Conservation (phyloP, 1,140 invertebrate species). For the Saccostrea echinata region DNA sequence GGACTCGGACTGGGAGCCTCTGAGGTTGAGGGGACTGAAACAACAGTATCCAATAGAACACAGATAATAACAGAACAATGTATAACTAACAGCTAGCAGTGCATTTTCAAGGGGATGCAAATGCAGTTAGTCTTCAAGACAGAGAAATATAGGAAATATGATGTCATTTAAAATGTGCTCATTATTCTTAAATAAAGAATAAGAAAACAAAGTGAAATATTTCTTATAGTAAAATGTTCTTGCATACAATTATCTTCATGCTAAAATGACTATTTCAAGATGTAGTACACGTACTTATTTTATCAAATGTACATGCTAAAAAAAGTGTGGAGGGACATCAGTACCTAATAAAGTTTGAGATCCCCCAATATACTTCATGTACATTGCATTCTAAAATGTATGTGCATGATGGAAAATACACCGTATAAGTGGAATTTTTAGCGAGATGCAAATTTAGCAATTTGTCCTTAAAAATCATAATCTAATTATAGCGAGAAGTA, state of each 20-base stretch:
- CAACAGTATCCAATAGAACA: background rate
- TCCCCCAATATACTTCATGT: too few species aligned
- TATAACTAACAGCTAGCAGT: background rate
- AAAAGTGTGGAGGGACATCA: too few species aligned
- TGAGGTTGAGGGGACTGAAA: constrained; percentile 52
- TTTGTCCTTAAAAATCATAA: too few species aligned
- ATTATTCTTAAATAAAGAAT: background rate
- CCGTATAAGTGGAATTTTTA: too few species aligned
- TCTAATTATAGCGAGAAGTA: too few species aligned
- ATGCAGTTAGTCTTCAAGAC: background rate
- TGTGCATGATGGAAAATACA: too few species aligned
- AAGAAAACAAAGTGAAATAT: too few species aligned
- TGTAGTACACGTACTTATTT: background rate
- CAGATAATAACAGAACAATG: background rate
- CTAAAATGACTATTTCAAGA: background rate
- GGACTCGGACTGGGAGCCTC: constrained; percentile 45
- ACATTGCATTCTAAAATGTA: too few species aligned
- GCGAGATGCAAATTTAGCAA: too few species aligned
- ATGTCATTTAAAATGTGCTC: background rate
- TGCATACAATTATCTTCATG: background rate
- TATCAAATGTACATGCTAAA: too few species aligned
- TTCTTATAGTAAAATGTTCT: too few species aligned
- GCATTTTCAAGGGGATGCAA: background rate
- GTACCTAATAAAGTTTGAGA: too few species aligned
- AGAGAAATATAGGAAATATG: background rate